A percentile compares a stretch with the other conserved stretches of the same genome.
Conservation (phyloP, 2,888 invertebrate species). For the Pegoplata infirma region DNA sequence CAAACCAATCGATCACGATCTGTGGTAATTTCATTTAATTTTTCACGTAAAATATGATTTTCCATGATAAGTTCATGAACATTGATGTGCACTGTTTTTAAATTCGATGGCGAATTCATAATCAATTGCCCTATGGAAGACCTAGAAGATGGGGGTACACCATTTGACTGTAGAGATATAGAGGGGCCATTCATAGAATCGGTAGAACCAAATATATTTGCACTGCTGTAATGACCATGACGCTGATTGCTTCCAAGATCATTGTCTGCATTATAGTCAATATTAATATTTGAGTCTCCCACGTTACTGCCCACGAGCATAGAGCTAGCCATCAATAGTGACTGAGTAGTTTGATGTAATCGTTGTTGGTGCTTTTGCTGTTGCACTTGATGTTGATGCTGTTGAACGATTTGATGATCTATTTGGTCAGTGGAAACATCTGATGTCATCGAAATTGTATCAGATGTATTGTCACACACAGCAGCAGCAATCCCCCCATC, state of each 20-base stretch:
- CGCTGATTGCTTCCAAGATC: slow-evolving; percentile 7
- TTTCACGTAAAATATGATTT: slow-evolving; percentile 73
- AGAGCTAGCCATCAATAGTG: slow-evolving; percentile 74
- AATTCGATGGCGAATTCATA: slow-evolving; percentile 43
- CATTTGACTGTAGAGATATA: slow-evolving; percentile 5
- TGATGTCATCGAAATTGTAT: slow-evolving; percentile 55
- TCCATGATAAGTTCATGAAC: slow-evolving; percentile 75
- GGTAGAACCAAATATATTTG: slow-evolving; percentile 53
- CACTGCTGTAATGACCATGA: slow-evolving; percentile 33
- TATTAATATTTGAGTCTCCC: slow-evolving; percentile 6
- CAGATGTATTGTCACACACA: slow-evolving; percentile 20
- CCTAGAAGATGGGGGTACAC: background rate
- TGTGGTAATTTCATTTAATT: slow-evolving; percentile 73
- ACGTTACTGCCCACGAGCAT: slow-evolving; percentile 68
- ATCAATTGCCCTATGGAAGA: slow-evolving; percentile 28
- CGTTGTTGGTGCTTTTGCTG: slow-evolving; percentile 59
- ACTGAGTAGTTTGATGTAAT: slow-evolving; percentile 75
- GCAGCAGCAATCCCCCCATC: slow-evolving; percentile 8
- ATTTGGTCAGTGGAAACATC: slow-evolving; percentile 54
- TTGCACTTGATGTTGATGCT: background rate
- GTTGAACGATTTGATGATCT: slow-evolving; percentile 10
- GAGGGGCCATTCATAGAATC: slow-evolving; percentile 47
- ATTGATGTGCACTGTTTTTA: slow-evolving; percentile 66
- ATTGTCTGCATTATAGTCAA: slow-evolving; percentile 1
- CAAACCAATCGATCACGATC: slow-evolving; percentile 77